phyloP scores from a whole-genome alignment of 92 coral and sea anemone genomes.

The Actinostola sp. region DNA sequence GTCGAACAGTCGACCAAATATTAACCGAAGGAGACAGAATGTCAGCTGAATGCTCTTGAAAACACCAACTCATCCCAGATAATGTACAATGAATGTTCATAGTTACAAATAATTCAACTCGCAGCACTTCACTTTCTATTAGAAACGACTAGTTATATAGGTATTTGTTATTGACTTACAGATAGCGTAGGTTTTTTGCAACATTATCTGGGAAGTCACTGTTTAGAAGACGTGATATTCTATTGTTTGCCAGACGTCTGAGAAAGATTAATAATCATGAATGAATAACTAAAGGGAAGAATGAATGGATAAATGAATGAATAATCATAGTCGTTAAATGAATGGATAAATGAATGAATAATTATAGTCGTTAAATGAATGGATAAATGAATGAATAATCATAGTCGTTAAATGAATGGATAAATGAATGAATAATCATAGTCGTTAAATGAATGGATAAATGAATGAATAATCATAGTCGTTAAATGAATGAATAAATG shows the following conservation, averaged over 20 bases:
- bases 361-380: background rate
- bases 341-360: background rate
- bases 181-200: conserved; percentile 22
- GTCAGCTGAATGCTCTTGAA: too few relatives aligned
- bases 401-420: too few relatives aligned
- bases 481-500: too few relatives aligned
- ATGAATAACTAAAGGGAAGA: background rate
- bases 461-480: too few relatives aligned
- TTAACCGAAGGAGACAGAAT: too few relatives aligned
- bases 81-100: too few relatives aligned
- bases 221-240: conserved; percentile 37
- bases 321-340: too few relatives aligned
- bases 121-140: background rate
- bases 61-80: too few relatives aligned
- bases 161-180: conserved; percentile 38
- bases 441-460: too few relatives aligned
- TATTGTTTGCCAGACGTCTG: conserved; percentile 51
- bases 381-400: background rate
- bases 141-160: background rate
- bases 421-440: too few relatives aligned
- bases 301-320: too few relatives aligned
- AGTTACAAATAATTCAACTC: background rate
- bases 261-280: background rate
- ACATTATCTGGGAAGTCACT: conserved; percentile 16
- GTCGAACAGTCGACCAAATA: too few relatives aligned